A percentile compares a stretch with the other conserved stretches of the same genome.
Conservation (phyloP, 2,888 invertebrate species). For the Andrena minutula region DNA sequence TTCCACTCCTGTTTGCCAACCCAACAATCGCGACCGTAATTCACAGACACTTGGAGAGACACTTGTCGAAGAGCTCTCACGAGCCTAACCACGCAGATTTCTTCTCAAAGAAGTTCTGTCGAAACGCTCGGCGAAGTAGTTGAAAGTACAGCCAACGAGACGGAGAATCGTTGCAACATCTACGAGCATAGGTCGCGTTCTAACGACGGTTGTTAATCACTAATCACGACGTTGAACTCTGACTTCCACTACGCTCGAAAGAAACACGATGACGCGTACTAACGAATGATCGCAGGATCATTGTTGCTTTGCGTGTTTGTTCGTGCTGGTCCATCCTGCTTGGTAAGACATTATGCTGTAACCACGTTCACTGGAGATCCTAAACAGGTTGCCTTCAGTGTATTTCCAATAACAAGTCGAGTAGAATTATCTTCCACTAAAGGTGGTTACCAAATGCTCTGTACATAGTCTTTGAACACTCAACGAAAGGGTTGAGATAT, state of each 20-base stretch:
- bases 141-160: not conserved
- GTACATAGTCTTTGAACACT: slow-evolving; percentile 55
- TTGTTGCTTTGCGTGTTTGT: slow-evolving; percentile 79
- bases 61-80: not conserved
- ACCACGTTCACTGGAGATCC: slow-evolving; percentile 44
- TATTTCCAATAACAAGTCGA: not conserved
- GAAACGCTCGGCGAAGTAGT: not conserved
- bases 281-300: slow-evolving; percentile 76
- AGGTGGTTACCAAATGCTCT: slow-evolving; percentile 51
- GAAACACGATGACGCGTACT: slow-evolving; percentile 64
- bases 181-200: slow-evolving; percentile 2
- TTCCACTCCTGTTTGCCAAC: slow-evolving; percentile 41
- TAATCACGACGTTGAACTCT: slow-evolving; percentile 17
- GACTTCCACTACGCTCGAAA: slow-evolving; percentile 19
- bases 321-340: slow-evolving; percentile 77
- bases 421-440: slow-evolving; percentile 34
- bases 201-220: slow-evolving; percentile 45
- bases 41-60: not conserved
- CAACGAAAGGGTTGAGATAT: slow-evolving; percentile 42
- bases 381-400: not conserved
- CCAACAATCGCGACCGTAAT: slow-evolving; percentile 37
- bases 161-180: not conserved
- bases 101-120: not conserved
- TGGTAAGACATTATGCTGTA: slow-evolving; percentile 74
- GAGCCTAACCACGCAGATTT: not conserved